phyloP scores from a whole-genome alignment of 2,888 invertebrate genomes.

The Cryptocephalus primarius region DNA sequence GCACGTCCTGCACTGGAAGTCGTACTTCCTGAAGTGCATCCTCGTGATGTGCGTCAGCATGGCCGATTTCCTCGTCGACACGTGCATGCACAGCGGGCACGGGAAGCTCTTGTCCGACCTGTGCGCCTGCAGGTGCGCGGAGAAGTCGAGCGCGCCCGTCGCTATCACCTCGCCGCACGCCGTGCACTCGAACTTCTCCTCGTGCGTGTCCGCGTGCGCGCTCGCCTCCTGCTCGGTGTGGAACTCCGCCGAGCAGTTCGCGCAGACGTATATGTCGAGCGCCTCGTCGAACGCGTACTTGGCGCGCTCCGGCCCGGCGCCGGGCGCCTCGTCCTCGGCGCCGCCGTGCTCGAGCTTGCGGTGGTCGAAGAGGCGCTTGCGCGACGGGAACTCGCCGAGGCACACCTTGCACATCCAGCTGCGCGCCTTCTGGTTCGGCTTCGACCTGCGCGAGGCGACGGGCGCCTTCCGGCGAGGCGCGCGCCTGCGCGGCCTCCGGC shows the following conservation, averaged over 20 bases:
- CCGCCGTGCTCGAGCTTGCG: slow-evolving; percentile 16
- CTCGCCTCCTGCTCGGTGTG: slow-evolving; percentile 20
- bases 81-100: slow-evolving; percentile 22
- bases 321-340: slow-evolving; percentile 5
- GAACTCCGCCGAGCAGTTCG: slow-evolving; percentile 23
- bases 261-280: slow-evolving; percentile 23
- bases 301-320: slow-evolving; percentile 7
- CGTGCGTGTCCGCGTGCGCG: slow-evolving; percentile 22
- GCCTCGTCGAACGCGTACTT: slow-evolving; percentile 11
- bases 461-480: no score
- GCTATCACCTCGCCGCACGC: slow-evolving; percentile 20
- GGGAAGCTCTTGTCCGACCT: slow-evolving; percentile 20
- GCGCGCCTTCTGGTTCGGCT: slow-evolving; percentile 19
- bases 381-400: slow-evolving; percentile 16
- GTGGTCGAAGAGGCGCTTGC: slow-evolving; percentile 20
- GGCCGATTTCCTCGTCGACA: slow-evolving; percentile 18
- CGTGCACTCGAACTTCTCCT: slow-evolving; percentile 28
- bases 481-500: no score
- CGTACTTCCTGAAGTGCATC: slow-evolving; percentile 26
- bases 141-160: slow-evolving; percentile 25
- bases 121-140: slow-evolving; percentile 26
- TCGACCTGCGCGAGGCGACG: slow-evolving; percentile 2
- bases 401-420: slow-evolving; percentile 22
- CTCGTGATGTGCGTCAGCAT: slow-evolving; percentile 21
- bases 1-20: slow-evolving; percentile 38